Conservation (phyloP, 2,888 invertebrate genomes). For the Tribolium freemani region DNA sequence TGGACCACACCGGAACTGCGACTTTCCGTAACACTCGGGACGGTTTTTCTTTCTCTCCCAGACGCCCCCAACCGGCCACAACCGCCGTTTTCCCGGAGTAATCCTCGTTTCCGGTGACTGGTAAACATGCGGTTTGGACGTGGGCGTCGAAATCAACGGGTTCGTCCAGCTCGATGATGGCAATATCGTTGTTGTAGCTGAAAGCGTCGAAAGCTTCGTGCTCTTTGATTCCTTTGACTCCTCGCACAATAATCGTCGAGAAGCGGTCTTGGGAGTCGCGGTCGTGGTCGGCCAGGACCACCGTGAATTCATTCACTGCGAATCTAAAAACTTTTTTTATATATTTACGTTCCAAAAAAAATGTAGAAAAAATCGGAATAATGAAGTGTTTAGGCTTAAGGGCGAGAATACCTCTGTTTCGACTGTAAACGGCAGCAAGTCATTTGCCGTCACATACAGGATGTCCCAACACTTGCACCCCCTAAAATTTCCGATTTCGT, state of each 20-base stretch:
- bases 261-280: constrained; percentile 70
- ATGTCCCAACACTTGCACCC: too few species aligned
- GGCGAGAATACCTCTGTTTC: too few species aligned
- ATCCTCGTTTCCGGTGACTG: constrained; percentile 68
- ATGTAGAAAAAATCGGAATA: too few species aligned
- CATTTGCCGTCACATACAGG: too few species aligned
- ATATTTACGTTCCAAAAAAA: too few species aligned
- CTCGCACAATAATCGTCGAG: constrained; percentile 64
- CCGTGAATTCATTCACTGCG: constrained; percentile 70
- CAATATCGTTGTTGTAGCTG: constrained; percentile 85
- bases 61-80: constrained; percentile 83
- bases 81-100: constrained; percentile 75
- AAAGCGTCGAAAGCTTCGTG: constrained; percentile 79
- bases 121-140: constrained; percentile 80
- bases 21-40: constrained; percentile 80
- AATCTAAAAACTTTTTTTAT: constrained; percentile 63
- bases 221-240: constrained; percentile 68
- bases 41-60: constrained; percentile 76
- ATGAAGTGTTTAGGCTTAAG: too few species aligned
- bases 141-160: constrained; percentile 75
- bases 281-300: constrained; percentile 74
- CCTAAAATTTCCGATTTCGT: too few species aligned
- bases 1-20: constrained; percentile 79
- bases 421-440: too few species aligned
- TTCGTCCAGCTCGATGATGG: constrained; percentile 77